Evolutionary conservation across 2,888 invertebrate species (phyloP).

Genomic region (Notodonta ziczac): DNA sequence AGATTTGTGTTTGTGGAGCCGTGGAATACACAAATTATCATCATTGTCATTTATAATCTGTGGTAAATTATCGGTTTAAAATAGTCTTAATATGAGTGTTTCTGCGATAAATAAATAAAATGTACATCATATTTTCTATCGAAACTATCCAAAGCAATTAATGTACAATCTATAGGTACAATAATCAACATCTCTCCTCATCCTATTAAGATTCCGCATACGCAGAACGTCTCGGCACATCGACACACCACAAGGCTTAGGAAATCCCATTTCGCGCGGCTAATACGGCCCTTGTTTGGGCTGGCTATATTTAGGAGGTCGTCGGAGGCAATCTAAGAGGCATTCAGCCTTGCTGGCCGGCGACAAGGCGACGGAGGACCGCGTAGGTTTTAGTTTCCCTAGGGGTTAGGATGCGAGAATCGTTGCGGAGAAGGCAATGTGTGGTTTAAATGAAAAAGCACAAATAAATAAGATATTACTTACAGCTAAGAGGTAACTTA

Average conservation of each 20-base stretch:
- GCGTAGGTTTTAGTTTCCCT: constrained; percentile 73
- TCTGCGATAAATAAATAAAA: no score
- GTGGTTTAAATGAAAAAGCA: not conserved
- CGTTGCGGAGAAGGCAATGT: constrained; percentile 21
- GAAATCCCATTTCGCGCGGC: constrained; percentile 68
- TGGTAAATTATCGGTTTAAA: no score
- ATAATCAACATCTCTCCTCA: constrained; percentile 14
- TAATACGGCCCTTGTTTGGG: constrained; percentile 73
- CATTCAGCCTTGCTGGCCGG: constrained; percentile 68
- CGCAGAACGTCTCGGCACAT: constrained; percentile 11
- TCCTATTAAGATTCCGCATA: constrained; percentile 14
- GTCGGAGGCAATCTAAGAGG: constrained; percentile 79
- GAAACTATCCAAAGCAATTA: not conserved
- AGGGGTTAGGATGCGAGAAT: constrained; percentile 57
- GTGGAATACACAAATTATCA: not conserved
- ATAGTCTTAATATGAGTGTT: no score
- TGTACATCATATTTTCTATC: not conserved
- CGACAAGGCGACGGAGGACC: constrained; percentile 65
- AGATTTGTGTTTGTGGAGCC: no score
- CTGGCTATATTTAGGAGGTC: constrained; percentile 74
- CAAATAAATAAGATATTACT: not conserved
- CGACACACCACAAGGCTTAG: constrained; percentile 37
- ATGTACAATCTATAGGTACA: constrained; percentile 11
- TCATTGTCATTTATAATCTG: no score
- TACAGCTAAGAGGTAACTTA: no score